Evolutionary conservation across 2,888 invertebrate species (phyloP), one percentile per base, ranked within the genome.

Genomic region (Lasioglossum figueresi): DNA sequence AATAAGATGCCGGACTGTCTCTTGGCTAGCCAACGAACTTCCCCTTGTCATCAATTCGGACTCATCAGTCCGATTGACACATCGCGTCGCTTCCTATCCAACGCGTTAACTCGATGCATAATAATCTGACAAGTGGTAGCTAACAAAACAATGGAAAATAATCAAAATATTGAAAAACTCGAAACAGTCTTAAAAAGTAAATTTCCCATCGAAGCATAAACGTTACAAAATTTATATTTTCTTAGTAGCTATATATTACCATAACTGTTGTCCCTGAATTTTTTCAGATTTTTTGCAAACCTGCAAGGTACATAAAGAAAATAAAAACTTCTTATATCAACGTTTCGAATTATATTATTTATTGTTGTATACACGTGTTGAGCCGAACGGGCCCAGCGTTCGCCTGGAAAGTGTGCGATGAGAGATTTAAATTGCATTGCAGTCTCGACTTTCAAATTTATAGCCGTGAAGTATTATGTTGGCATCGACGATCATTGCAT

Each of bases 1-100:
- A 88, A 88, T 83, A 88, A 88, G 88, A 85, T 78, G 74, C 45
- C 43, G 75, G 37, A 16, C 63, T 63, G 73, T n/a, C 76, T 43
- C 73, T 73, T 56, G 76, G 73, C 66, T 74, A 80, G 88, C 87
- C 84, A 83, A 79, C 74, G 83, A 88, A 88, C 80, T 77, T 68
- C 78, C 74, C 78, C 74, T 34, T 76, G 52, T 66, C 82, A 85
- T 85, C 83, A 85, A 85, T 87, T 37, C 80, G 27, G 79, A 71
- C 27, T 23, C 79, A 85, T 85, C 85, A 81, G 63, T 68, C 76
- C 79, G 72, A 59, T 59, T 59, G 59, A 27, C 27, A 27, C 27
- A 59, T 59, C 59, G 31, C 59, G 59, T 27, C 14, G 59, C 27
- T 27, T 27, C 59, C 59, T 27, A 59, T 59, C 16, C 27, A 27